phyloP scores from a whole-genome alignment of 2,888 invertebrate genomes.

The Cryptophagus acutangulus region DNA sequence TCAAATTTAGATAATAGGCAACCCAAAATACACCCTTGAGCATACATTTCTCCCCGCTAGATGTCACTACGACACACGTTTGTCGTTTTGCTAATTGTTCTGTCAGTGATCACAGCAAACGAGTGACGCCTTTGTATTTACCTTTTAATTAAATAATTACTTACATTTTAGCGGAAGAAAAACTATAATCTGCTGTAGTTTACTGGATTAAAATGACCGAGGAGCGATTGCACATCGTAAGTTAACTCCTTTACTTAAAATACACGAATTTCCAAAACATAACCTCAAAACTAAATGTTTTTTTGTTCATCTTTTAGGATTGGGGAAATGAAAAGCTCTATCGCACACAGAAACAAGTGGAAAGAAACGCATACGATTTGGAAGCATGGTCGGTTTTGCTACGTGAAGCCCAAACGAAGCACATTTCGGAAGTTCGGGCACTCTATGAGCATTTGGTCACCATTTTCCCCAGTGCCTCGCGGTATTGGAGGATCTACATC shows the following conservation, averaged over 20 bases:
- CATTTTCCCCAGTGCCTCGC: slow-evolving; percentile 93
- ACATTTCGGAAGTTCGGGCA: slow-evolving; percentile 82
- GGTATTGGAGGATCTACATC: slow-evolving; percentile 98
- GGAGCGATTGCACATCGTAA: slow-evolving; percentile 33
- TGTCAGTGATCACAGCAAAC: no score
- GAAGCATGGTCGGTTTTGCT: slow-evolving; percentile 98
- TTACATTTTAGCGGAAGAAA: neutral
- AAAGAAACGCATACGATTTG: slow-evolving; percentile 86
- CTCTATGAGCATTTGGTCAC: slow-evolving; percentile 92
- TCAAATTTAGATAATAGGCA: no score
- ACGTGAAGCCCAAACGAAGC: slow-evolving; percentile 83
- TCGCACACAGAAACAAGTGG: slow-evolving; percentile 78
- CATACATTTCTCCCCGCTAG: no score
- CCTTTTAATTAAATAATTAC: neutral
- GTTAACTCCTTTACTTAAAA: slow-evolving; percentile 15
- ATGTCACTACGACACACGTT: no score
- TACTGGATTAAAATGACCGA: slow-evolving; percentile 25
- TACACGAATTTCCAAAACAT: neutral
- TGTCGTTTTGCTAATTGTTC: no score
- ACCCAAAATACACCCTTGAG: no score
- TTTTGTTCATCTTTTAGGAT: slow-evolving; percentile 54
- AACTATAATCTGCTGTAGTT: neutral
- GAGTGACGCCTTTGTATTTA: no score
- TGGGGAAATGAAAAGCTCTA: slow-evolving; percentile 84
- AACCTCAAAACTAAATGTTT: neutral